Conservation (phyloP, 1,140 invertebrate genomes). For the Saccostrea cuccullata region DNA sequence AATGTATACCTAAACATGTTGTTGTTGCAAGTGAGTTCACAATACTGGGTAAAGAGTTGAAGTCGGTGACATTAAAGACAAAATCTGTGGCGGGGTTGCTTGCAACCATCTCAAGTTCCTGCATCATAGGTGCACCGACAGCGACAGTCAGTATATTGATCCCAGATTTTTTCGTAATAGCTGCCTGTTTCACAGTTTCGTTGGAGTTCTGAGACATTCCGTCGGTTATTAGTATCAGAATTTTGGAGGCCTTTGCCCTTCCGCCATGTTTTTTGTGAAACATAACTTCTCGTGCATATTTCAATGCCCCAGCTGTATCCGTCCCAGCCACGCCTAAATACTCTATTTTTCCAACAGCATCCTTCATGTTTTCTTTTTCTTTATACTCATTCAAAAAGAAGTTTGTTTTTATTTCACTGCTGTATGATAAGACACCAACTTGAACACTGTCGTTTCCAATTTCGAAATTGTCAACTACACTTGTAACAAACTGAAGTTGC, state of each 20-base stretch:
- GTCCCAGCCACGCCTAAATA: conserved; percentile 53
- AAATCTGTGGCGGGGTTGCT: conserved; percentile 58
- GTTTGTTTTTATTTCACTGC: conserved; percentile 50
- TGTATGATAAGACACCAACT: conserved; percentile 59
- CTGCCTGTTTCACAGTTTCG: conserved; percentile 56
- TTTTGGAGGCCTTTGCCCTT: conserved; percentile 58
- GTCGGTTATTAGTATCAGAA: conserved; percentile 68
- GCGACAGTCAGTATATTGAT: conserved; percentile 66
- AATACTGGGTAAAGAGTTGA: conserved; percentile 57
- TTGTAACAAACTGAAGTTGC: conserved; percentile 55
- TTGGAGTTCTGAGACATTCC: conserved; percentile 56
- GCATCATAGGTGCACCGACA: conserved; percentile 57
- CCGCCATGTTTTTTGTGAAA: conserved; percentile 62
- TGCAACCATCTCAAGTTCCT: conserved; percentile 61
- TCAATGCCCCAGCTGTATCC: conserved; percentile 60
- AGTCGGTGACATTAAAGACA: conserved; percentile 65
- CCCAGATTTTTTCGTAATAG: conserved; percentile 50
- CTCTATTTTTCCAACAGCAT: conserved; percentile 37
- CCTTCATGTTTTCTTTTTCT: conserved; percentile 7
- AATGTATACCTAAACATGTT: conserved; percentile 60
- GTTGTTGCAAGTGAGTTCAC: conserved; percentile 49
- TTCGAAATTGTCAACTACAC: conserved; percentile 49
- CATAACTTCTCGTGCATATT: conserved; percentile 60
- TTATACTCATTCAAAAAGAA: conserved; percentile 45
- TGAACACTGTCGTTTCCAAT: conserved; percentile 48